A percentile compares a stretch with the other conserved stretches of the same genome.
Conservation (phyloP, 2,113 vertebrate species). For the Pluvialis apricaria region DNA sequence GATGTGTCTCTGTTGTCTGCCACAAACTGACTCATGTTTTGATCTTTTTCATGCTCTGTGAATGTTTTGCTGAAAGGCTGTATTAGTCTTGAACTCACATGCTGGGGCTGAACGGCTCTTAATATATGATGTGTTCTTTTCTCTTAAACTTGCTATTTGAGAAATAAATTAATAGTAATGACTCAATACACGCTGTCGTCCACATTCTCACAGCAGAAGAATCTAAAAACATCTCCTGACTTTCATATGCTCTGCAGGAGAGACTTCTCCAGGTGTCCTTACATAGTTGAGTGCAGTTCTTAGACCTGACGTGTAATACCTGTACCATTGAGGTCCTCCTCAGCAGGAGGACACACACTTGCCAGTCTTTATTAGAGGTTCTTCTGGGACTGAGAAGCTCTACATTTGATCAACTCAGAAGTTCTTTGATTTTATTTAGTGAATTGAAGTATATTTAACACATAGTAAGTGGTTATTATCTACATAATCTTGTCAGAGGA, state of each 20-base stretch:
- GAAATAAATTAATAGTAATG: not conserved
- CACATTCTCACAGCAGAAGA: not conserved
- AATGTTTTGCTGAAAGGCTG: not conserved
- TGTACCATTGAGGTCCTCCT: not conserved
- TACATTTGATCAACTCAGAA: not conserved
- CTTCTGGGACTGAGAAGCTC: not conserved
- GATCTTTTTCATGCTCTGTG: not conserved
- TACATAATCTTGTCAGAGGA: not conserved
- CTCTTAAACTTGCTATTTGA: not conserved
- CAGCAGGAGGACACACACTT: not conserved
- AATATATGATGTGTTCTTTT: not conserved
- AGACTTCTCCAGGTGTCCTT: not conserved
- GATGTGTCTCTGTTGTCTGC: not conserved
- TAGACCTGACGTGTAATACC: not conserved
- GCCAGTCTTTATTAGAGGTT: not conserved
- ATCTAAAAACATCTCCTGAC: not conserved
- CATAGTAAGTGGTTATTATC: not conserved
- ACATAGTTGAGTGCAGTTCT: not conserved
- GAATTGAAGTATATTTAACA: not conserved
- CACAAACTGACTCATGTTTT: not conserved
- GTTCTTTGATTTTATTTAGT: not conserved
- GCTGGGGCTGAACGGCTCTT: not conserved
- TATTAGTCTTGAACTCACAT: not conserved
- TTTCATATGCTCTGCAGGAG: not conserved
- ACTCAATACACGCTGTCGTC: not conserved